Conservation (phyloP, 2,113 vertebrate species). For the Elanoides forficatus region DNA sequence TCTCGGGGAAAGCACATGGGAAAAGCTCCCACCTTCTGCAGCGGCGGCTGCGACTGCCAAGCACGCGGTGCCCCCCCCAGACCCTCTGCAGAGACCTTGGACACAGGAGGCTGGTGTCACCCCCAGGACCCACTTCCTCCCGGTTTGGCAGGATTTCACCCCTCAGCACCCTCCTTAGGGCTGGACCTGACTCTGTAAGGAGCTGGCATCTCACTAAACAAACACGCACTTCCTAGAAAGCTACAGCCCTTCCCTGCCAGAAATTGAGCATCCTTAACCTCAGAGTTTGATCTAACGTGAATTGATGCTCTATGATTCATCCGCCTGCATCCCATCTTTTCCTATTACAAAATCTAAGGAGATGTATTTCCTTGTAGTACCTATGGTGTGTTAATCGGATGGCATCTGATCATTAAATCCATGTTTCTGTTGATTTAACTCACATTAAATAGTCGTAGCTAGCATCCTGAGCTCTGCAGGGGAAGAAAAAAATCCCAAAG, state of each 20-base stretch:
- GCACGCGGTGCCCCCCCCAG: rapidly evolving
- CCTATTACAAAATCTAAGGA: conserved; percentile 6
- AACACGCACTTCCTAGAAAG: neutral
- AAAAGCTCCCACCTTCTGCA: neutral
- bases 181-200: neutral
- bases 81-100: neutral
- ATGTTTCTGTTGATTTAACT: neutral
- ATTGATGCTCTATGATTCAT: neutral
- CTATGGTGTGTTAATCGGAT: neutral
- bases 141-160: neutral
- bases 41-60: rapidly evolving
- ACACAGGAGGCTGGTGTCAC: neutral
- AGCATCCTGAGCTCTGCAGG: neutral
- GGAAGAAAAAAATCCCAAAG: neutral
- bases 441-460: neutral
- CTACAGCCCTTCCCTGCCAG: neutral
- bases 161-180: neutral
- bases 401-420: neutral
- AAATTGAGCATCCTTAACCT: neutral
- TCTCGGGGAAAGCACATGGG: neutral
- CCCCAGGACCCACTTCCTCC: neutral
- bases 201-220: neutral
- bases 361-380: neutral
- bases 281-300: neutral
- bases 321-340: neutral